Percentiles rank a stretch among this genome's conserved stretches.
Evolutionary conservation across 1,140 invertebrate species (phyloP).

Genomic region (Zophobas morio): DNA sequence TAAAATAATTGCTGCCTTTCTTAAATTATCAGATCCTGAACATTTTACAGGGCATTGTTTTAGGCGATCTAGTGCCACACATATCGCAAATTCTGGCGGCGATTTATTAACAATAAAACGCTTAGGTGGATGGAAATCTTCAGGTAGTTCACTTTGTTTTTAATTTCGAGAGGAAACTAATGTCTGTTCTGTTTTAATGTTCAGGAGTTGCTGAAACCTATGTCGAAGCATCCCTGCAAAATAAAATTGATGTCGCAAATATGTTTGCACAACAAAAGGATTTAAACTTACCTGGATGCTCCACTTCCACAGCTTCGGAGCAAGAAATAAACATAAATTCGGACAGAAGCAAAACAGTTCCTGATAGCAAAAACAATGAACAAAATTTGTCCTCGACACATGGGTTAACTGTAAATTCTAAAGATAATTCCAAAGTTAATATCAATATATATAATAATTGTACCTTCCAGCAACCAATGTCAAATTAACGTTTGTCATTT

Average conservation of each 20-base stretch:
- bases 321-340: conserved; percentile 4
- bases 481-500: conserved; percentile 2
- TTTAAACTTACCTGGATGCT: conserved; percentile 14
- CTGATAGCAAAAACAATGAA: conserved; percentile 3
- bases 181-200: conserved; percentile 1
- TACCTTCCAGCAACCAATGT: conserved; percentile 2
- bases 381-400: conserved; percentile 18
- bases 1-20: conserved; percentile 10
- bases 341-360: not conserved
- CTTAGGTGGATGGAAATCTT: conserved; percentile 30
- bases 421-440: conserved; percentile 11
- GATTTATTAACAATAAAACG: conserved; percentile 30
- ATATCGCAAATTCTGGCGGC: conserved; percentile 33
- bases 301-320: conserved; percentile 6
- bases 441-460: conserved; percentile 25
- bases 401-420: conserved; percentile 20
- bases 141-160: conserved; percentile 10
- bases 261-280: conserved; percentile 20
- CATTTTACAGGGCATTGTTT: conserved; percentile 14
- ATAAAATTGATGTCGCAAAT: conserved; percentile 4
- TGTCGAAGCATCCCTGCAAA: conserved; percentile 36
- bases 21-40: conserved; percentile 16
- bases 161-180: not conserved
- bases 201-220: conserved; percentile 32
- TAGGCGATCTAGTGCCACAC: conserved; percentile 30